Conservation (phyloP, 1,140 invertebrate species). For the Battus philenor region DNA sequence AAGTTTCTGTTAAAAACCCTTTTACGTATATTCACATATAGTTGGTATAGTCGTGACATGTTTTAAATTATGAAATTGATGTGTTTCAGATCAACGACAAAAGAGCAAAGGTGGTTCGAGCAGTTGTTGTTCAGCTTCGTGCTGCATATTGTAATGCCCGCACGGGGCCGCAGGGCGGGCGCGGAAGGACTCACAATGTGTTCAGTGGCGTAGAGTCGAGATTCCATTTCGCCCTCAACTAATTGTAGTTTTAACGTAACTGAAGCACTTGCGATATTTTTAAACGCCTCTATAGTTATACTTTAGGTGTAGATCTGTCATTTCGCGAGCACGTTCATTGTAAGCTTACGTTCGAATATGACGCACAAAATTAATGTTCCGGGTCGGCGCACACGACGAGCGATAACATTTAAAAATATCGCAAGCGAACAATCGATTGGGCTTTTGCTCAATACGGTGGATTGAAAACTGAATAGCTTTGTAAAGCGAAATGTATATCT, state of each 20-base stretch:
- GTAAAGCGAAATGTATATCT: slow-evolving; percentile 49
- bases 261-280: slow-evolving; percentile 43
- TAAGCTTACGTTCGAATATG: slow-evolving; percentile 19
- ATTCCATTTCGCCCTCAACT: slow-evolving; percentile 36
- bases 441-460: slow-evolving; percentile 24
- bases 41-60: not conserved
- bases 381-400: slow-evolving; percentile 36
- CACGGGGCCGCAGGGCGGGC: slow-evolving; percentile 25
- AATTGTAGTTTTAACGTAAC: slow-evolving; percentile 15
- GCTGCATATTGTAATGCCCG: slow-evolving; percentile 90
- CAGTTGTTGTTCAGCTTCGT: slow-evolving; percentile 93
- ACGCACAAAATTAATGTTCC: slow-evolving; percentile 33
- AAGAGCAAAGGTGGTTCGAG: slow-evolving; percentile 95
- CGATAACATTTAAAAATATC: slow-evolving; percentile 46
- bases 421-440: slow-evolving; percentile 30
- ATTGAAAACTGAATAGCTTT: slow-evolving; percentile 35
- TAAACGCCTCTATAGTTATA: slow-evolving; percentile 35
- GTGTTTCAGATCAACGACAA: slow-evolving; percentile 92
- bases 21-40: too few relatives aligned
- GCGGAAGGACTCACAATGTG: slow-evolving; percentile 52
- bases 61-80: not conserved
- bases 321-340: slow-evolving; percentile 34
- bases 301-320: slow-evolving; percentile 27
- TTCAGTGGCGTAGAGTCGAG: slow-evolving; percentile 58
- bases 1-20: not conserved